Evolutionary conservation across 2,888 invertebrate species (phyloP).

Genomic region (Agonopterix arenella): DNA sequence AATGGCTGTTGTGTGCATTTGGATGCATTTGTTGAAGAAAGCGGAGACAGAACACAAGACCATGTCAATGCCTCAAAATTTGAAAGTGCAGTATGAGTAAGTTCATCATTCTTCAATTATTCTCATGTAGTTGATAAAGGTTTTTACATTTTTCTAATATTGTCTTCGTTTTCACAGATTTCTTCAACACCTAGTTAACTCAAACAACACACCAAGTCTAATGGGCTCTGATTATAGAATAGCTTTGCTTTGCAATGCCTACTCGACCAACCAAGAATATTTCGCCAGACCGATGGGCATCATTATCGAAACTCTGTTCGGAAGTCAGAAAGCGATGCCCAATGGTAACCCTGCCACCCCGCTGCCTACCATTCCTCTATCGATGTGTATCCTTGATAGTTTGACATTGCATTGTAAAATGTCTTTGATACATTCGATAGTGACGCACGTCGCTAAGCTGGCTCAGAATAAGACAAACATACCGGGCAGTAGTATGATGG

Average conservation of each 20-base stretch:
- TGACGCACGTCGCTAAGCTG: constrained; percentile 92
- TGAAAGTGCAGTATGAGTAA: constrained; percentile 90
- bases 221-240: constrained; percentile 94
- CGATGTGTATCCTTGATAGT: constrained; percentile 95
- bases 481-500: constrained; percentile 80
- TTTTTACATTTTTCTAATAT: background rate
- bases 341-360: constrained; percentile 71
- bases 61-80: constrained; percentile 87
- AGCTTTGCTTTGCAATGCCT: constrained; percentile 95
- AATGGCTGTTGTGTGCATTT: constrained; percentile 97
- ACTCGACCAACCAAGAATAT: constrained; percentile 94
- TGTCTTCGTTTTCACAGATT: constrained; percentile 75
- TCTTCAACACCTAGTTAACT: constrained; percentile 88
- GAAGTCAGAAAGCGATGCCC: constrained; percentile 78
- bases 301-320: constrained; percentile 90
- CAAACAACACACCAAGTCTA: constrained; percentile 81
- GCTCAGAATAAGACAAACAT: constrained; percentile 91
- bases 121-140: background rate
- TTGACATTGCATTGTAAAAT: constrained; percentile 97
- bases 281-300: constrained; percentile 95
- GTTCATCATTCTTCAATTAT: constrained; percentile 24
- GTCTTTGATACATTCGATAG: constrained; percentile 88
- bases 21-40: constrained; percentile 97
- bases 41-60: constrained; percentile 91
- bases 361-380: constrained; percentile 89